phyloP scores from a whole-genome alignment of 2,888 invertebrate genomes.

The Epinotia bilunana region DNA sequence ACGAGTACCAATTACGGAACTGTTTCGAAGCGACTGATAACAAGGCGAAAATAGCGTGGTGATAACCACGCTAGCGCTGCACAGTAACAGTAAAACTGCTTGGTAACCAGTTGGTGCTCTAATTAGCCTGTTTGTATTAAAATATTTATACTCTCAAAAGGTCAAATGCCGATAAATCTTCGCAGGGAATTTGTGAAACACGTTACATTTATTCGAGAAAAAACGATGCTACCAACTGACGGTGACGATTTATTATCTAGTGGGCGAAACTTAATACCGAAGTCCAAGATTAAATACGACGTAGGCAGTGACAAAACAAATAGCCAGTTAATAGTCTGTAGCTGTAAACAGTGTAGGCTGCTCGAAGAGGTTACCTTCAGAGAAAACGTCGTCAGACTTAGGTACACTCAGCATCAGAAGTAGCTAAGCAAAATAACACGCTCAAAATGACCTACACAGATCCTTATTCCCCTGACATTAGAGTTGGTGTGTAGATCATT shows the following conservation, averaged over 20 bases:
- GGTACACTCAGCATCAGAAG: no score
- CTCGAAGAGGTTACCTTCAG: slow-evolving; percentile 1
- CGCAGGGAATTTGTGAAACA: slow-evolving; percentile 17
- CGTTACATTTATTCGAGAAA: background rate
- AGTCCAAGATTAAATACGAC: slow-evolving; percentile 9
- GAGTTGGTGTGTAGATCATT: no score
- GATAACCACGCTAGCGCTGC: slow-evolving; percentile 10
- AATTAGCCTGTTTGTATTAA: slow-evolving; percentile 20
- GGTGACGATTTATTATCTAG: background rate
- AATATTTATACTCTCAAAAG: slow-evolving; percentile 8
- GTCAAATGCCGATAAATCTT: slow-evolving; percentile 26
- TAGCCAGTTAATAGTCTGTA: slow-evolving; percentile 13
- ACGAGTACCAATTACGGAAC: background rate
- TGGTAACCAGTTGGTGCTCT: slow-evolving; percentile 25
- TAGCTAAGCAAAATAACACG: no score
- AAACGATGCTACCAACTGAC: background rate
- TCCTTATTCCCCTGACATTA: no score
- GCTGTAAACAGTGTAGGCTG: slow-evolving; percentile 6
- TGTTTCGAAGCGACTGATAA: slow-evolving; percentile 1
- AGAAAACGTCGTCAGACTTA: background rate
- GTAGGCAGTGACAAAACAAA: slow-evolving; percentile 4
- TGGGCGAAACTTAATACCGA: background rate
- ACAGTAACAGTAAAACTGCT: slow-evolving; percentile 11
- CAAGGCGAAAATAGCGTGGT: background rate
- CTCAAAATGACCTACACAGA: no score